These are phyloP conservation scores for Syngnathoides biaculeatus DNA, from an alignment of 2,113 vertebrate species.

Conservation along the genomic window DNA sequence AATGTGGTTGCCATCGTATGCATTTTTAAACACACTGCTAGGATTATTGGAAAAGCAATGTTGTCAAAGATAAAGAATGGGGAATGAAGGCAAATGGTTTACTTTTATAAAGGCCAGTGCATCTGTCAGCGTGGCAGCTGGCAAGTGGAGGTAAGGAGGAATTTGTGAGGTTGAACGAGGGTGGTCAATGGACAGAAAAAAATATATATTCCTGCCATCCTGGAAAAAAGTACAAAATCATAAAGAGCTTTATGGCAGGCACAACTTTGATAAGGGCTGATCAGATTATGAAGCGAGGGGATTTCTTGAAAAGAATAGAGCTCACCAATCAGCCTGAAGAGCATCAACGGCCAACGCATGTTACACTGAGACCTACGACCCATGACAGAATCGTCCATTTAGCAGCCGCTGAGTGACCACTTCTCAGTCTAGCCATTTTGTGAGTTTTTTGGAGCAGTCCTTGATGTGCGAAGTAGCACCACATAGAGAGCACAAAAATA, in stretches of 20 bases:
- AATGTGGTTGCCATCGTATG: not conserved
- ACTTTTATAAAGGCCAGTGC: not conserved
- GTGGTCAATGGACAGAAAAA: slow-evolving; percentile 34
- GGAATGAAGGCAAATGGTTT: slow-evolving; percentile 26
- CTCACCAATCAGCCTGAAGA: not conserved
- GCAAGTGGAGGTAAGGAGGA: slow-evolving; percentile 20
- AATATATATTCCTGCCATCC: slow-evolving; percentile 4
- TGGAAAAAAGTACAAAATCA: slow-evolving; percentile 37
- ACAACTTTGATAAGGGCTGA: slow-evolving; percentile 17
- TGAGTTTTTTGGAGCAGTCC: slow-evolving; percentile 16
- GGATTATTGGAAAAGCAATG: not conserved
- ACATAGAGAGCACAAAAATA: slow-evolving; percentile 37
- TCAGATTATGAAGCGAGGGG: slow-evolving; percentile 7
- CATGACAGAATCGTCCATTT: slow-evolving; percentile 1
- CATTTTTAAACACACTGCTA: not conserved
- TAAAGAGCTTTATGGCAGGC: slow-evolving; percentile 36
- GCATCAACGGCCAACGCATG: not conserved
- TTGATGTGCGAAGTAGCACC: slow-evolving; percentile 35
- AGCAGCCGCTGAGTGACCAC: not conserved
- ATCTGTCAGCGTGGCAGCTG: slow-evolving; percentile 29
- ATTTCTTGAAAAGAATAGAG: slow-evolving; percentile 18
- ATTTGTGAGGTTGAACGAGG: slow-evolving; percentile 17
- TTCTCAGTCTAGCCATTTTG: not conserved
- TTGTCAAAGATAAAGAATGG: slow-evolving; percentile 11
- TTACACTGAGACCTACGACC: slow-evolving; percentile 10